A percentile compares a stretch with the other conserved stretches of the same genome.
Conservation (phyloP, 2,113 vertebrate genomes). For the Eidolon helvum region DNA sequence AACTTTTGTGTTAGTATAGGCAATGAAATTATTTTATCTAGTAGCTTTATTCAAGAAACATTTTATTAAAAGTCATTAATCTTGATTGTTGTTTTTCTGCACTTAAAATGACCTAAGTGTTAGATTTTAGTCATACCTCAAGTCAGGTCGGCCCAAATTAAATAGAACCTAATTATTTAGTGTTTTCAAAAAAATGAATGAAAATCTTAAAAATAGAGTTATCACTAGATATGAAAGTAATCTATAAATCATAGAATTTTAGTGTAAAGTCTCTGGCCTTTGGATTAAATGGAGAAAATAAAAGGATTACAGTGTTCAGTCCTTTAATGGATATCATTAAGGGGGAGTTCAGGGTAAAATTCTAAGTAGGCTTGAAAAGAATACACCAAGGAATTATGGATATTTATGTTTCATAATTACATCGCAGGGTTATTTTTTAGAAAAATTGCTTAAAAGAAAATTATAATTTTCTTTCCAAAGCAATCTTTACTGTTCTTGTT, state of each 20-base stretch:
- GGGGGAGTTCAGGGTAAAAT: neutral
- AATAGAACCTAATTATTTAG: neutral
- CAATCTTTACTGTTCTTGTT: neutral
- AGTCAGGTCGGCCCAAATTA: neutral
- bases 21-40: neutral
- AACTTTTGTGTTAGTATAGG: neutral
- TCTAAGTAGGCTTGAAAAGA: conserved; percentile 15
- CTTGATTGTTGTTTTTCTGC: neutral
- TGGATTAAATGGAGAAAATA: neutral
- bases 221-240: neutral
- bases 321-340: neutral
- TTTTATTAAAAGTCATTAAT: neutral
- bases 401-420: neutral
- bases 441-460: neutral
- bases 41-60: neutral
- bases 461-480: neutral
- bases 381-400: neutral
- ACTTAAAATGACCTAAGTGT: neutral
- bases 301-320: neutral
- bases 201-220: neutral
- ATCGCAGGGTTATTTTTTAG: neutral
- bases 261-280: neutral
- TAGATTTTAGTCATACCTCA: neutral
- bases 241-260: neutral
- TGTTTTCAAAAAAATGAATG: neutral